Conservation (phyloP, 2,888 invertebrate species). For the Cinara cedri region DNA sequence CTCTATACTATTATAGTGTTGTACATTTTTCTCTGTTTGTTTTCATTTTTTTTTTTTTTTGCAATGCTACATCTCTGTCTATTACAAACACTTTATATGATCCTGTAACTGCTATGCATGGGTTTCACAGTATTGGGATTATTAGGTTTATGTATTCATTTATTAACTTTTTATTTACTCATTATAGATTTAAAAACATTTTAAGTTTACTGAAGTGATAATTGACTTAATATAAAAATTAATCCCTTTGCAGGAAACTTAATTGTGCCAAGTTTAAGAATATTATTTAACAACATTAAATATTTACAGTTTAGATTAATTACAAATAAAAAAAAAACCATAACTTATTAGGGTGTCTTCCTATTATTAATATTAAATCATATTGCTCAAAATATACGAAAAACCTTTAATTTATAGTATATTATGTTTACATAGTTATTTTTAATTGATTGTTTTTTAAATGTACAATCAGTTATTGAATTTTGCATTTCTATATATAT, state of each 20-base stretch:
- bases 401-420: not conserved
- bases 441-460: conserved; percentile 9
- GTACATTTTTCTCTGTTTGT: too few relatives aligned
- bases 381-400: conserved; percentile 35
- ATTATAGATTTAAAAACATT: too few relatives aligned
- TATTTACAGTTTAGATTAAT: not conserved
- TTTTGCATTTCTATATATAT: not conserved
- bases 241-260: not conserved
- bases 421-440: not conserved
- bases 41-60: too few relatives aligned
- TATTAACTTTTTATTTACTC: too few relatives aligned
- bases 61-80: too few relatives aligned
- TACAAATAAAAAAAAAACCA: not conserved
- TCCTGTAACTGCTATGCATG: too few relatives aligned
- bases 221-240: too few relatives aligned
- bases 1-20: too few relatives aligned
- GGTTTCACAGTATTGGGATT: too few relatives aligned
- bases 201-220: too few relatives aligned
- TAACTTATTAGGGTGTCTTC: not conserved
- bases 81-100: too few relatives aligned
- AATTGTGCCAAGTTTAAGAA: conserved; percentile 18
- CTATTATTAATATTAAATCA: conserved; percentile 15
- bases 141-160: too few relatives aligned
- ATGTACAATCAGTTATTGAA: not conserved
- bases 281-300: not conserved